Conservation (phyloP, 2,888 invertebrate genomes). For the Cerastis rubricosa region DNA sequence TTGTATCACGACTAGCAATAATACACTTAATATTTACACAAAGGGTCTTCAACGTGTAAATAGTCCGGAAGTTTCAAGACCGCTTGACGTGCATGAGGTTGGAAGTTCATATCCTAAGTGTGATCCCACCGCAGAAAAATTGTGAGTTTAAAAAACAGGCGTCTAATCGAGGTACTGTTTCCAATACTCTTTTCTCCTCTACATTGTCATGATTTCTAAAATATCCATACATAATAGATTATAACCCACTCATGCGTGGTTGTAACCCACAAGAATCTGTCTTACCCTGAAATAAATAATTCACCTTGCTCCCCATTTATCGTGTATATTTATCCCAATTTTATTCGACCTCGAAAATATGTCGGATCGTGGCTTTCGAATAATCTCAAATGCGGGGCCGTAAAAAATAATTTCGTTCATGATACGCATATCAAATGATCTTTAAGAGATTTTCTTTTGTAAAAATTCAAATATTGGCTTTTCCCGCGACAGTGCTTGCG, state of each 20-base stretch:
- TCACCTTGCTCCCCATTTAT: conserved; percentile 24
- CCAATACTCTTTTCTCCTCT: not conserved
- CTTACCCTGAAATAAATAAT: conserved; percentile 46
- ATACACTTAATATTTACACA: too few relatives aligned
- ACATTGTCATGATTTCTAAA: conserved; percentile 6
- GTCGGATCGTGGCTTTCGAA: conserved; percentile 15
- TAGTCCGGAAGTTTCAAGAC: too few relatives aligned
- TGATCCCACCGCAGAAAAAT: too few relatives aligned
- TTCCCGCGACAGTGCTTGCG: not conserved
- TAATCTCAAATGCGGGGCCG: conserved; percentile 51
- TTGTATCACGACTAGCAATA: too few relatives aligned
- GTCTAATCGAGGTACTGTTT: too few relatives aligned
- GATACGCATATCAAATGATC: conserved; percentile 54
- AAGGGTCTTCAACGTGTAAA: too few relatives aligned
- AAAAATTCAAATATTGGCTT: not conserved
- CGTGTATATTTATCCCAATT: conserved; percentile 38
- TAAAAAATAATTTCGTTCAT: conserved; percentile 58
- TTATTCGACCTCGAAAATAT: conserved; percentile 44
- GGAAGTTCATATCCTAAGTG: too few relatives aligned
- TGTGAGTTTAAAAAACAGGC: too few relatives aligned
- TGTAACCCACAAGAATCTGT: conserved; percentile 14
- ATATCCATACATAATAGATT: conserved; percentile 3
- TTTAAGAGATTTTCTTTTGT: conserved; percentile 19
- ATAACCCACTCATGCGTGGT: not conserved
- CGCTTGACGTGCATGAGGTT: too few relatives aligned